These are phyloP conservation scores for Halcyon senegalensis DNA, from an alignment of 2,113 vertebrate genomes.

Conservation along the genomic window DNA sequence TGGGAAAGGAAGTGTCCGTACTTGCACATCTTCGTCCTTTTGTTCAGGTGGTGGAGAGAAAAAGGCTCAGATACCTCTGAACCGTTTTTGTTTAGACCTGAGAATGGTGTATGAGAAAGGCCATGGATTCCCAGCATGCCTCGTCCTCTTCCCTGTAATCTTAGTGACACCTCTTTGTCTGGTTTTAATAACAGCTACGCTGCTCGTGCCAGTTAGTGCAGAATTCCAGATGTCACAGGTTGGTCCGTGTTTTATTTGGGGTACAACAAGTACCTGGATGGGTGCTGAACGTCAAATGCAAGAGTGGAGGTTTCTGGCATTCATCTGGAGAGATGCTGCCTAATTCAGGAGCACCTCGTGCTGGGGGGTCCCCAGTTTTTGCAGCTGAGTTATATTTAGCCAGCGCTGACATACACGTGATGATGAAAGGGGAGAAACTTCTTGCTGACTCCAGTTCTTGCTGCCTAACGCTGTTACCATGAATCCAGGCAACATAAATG, in stretches of 20 bases:
- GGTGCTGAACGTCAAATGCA: background rate
- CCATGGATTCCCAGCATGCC: background rate
- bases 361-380: fast-evolving
- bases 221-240: background rate
- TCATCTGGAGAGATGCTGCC: background rate
- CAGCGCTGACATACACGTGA: fast-evolving
- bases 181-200: background rate
- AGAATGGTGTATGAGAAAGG: background rate
- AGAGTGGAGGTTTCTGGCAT: background rate
- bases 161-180: background rate
- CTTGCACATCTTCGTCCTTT: background rate
- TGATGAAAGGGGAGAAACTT: background rate
- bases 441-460: background rate
- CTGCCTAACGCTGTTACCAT: background rate
- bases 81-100: background rate
- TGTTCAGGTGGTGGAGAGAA: background rate
- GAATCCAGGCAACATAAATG: background rate
- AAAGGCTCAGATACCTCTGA: background rate
- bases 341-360: background rate
- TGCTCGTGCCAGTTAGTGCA: background rate
- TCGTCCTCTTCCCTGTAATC: background rate
- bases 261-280: background rate
- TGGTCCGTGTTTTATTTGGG: background rate
- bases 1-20: background rate
- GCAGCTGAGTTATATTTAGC: background rate